Percentiles rank a stretch among this genome's conserved stretches.
These are phyloP conservation scores for Leuciscus idus DNA, from an alignment of 2,113 vertebrate genomes.

Conservation along the genomic window DNA sequence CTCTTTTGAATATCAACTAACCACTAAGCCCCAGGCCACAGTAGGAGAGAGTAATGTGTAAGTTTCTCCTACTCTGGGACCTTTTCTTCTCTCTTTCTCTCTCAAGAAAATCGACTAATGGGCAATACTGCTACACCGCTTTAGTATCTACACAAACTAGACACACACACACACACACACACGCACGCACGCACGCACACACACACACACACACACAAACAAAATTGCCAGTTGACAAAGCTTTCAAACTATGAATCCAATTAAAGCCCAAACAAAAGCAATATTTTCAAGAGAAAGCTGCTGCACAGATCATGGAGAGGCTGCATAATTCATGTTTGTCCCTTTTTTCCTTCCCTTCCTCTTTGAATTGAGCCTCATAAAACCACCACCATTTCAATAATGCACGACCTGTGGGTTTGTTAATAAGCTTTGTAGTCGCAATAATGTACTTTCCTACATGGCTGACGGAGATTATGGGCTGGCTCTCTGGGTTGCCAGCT, in stretches of 20 bases:
- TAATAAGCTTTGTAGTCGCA: constrained; percentile 78
- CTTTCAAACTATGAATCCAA: constrained; percentile 68
- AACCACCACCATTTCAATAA: constrained; percentile 75
- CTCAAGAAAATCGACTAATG: constrained; percentile 29
- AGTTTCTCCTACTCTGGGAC: neutral
- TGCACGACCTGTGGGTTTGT: constrained; percentile 75
- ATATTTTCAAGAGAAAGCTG: constrained; percentile 60
- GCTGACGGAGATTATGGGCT: constrained; percentile 71
- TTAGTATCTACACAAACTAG: constrained; percentile 25
- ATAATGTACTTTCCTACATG: constrained; percentile 77
- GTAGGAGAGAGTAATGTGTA: neutral
- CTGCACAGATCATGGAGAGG: constrained; percentile 48
- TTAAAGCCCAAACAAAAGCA: constrained; percentile 70
- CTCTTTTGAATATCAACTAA: constrained; percentile 32
- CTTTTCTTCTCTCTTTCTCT: constrained; percentile 5
- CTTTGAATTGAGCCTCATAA: constrained; percentile 71
- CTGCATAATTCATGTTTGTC: constrained; percentile 74
- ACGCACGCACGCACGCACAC: neutral
- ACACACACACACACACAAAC: constrained; percentile 1
- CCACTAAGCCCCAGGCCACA: neutral
- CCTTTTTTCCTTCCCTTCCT: constrained; percentile 55
- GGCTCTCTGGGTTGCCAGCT: constrained; percentile 65
- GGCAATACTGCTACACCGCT: neutral
- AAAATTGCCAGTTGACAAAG: constrained; percentile 50
- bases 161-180: neutral